Conservation (phyloP, 2,888 invertebrate species). For the Arctia plantaginis region DNA sequence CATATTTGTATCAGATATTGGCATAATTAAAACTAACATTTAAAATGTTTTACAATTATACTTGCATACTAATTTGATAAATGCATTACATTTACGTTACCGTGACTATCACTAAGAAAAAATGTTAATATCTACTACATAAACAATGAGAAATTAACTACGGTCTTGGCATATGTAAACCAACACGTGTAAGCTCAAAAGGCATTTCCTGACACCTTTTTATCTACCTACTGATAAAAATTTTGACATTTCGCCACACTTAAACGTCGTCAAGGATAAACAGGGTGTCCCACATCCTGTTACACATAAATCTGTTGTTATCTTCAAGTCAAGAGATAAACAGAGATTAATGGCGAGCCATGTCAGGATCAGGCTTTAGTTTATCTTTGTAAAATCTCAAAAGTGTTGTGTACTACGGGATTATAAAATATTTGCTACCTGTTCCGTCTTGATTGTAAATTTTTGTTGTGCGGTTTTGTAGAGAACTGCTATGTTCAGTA, state of each 20-base stretch:
- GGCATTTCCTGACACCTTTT: constrained; percentile 2
- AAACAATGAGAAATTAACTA: neutral
- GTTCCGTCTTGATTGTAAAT: neutral
- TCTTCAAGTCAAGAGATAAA: constrained; percentile 34
- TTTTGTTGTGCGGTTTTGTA: neutral
- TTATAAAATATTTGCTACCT: constrained; percentile 3
- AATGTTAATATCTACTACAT: neutral
- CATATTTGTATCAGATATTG: neutral
- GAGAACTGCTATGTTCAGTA: neutral
- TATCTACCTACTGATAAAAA: constrained; percentile 11
- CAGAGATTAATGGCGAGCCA: constrained; percentile 22
- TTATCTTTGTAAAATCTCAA: constrained; percentile 11
- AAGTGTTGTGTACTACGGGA: neutral
- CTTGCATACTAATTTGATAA: neutral
- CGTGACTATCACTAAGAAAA: neutral
- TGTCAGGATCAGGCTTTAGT: constrained; percentile 14
- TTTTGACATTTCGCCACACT: constrained; percentile 31
- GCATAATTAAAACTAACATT: neutral
- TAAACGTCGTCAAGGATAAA: constrained; percentile 28
- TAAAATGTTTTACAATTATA: neutral
- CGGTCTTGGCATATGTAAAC: neutral
- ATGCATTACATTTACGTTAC: neutral
- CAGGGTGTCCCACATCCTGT: constrained; percentile 40
- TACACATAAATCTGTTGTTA: constrained; percentile 49
- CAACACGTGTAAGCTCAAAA: neutral